Evolutionary conservation across 2,888 invertebrate species (phyloP).

Genomic region (Carpatolechia fugitivella): DNA sequence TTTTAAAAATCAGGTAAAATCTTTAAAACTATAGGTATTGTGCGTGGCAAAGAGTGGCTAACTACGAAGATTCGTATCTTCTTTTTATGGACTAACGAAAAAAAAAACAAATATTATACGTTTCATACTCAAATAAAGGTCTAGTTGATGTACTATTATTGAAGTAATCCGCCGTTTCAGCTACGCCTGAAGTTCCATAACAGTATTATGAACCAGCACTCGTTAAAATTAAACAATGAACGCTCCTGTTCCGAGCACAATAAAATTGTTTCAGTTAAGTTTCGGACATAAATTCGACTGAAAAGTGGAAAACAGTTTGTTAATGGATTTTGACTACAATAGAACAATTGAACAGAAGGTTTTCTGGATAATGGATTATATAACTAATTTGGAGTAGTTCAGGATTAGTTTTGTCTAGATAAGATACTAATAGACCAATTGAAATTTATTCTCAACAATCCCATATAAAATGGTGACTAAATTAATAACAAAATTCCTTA

Average conservation of each 20-base stretch:
- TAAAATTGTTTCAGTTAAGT: not conserved
- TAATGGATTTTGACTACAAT: not conserved
- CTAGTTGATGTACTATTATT: not conserved
- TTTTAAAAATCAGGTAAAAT: too few relatives aligned
- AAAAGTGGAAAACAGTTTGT: conserved; percentile 3
- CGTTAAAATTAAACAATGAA: conserved; percentile 11
- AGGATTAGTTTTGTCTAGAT: too few relatives aligned
- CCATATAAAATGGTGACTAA: too few relatives aligned
- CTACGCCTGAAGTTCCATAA: conserved; percentile 2
- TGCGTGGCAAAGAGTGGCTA: too few relatives aligned
- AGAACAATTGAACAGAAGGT: not conserved
- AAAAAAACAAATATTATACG: too few relatives aligned
- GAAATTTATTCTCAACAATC: too few relatives aligned
- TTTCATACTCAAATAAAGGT: too few relatives aligned
- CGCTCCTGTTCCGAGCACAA: not conserved
- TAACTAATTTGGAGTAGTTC: not conserved
- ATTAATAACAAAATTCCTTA: too few relatives aligned
- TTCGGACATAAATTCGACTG: not conserved
- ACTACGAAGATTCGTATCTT: too few relatives aligned
- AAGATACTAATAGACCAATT: too few relatives aligned
- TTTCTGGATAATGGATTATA: not conserved
- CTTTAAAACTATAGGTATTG: too few relatives aligned
- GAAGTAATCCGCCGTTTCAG: not conserved
- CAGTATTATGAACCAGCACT: conserved; percentile 8
- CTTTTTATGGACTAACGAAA: too few relatives aligned